Evolutionary conservation across 2,888 invertebrate genomes (phyloP).

Genomic region (Watsonalla cultraria): DNA sequence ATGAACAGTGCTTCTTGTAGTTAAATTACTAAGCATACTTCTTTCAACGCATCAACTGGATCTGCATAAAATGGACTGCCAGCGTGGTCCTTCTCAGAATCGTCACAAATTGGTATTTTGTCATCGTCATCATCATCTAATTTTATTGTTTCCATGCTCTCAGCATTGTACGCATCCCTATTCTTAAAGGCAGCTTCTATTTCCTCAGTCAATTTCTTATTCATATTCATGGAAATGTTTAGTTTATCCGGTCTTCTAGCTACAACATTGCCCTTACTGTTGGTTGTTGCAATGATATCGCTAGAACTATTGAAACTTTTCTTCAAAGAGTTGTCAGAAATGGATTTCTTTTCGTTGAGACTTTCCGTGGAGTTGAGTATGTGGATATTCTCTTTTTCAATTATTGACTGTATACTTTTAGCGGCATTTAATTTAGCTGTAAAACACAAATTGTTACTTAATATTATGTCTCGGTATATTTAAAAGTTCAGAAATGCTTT

Average conservation of each 20-base stretch:
- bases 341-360: constrained; percentile 59
- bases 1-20: background rate
- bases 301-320: constrained; percentile 60
- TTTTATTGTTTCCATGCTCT: constrained; percentile 74
- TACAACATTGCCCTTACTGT: constrained; percentile 69
- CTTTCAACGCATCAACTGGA: constrained; percentile 90
- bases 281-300: constrained; percentile 71
- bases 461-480: background rate
- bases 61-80: constrained; percentile 94
- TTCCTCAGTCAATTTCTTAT: constrained; percentile 72
- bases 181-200: constrained; percentile 65
- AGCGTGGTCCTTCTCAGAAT: constrained; percentile 80
- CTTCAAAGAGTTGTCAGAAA: constrained; percentile 59
- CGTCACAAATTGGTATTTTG: constrained; percentile 46
- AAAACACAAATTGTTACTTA: constrained; percentile 16
- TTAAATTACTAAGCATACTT: constrained; percentile 45
- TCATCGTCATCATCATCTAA: constrained; percentile 52
- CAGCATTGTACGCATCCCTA: constrained; percentile 58
- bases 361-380: constrained; percentile 64
- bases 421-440: constrained; percentile 66
- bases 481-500: no score
- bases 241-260: constrained; percentile 73
- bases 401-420: constrained; percentile 67
- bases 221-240: constrained; percentile 67
- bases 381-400: constrained; percentile 68